phyloP scores from a whole-genome alignment of 1,140 invertebrate species.

The Anagrus nilaparvatae region DNA sequence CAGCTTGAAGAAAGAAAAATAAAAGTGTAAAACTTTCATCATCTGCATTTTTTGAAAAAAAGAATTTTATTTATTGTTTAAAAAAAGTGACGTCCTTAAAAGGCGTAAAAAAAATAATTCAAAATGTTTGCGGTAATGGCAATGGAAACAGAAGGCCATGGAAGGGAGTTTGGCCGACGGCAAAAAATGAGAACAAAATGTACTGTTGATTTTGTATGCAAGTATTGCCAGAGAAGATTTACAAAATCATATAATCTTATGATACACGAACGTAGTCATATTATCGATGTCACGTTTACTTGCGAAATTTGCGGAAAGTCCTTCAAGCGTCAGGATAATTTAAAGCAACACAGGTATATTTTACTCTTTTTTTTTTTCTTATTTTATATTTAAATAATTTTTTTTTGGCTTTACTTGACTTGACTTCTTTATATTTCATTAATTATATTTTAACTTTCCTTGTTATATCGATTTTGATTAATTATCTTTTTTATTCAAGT shows the following conservation, averaged over 20 bases:
- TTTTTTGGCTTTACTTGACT: slow-evolving; percentile 7
- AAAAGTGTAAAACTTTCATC: too few relatives aligned
- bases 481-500: too few relatives aligned
- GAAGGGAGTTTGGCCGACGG: slow-evolving; percentile 72
- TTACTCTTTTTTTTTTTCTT: slow-evolving; percentile 6
- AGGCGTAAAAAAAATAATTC: too few relatives aligned
- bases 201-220: slow-evolving; percentile 88
- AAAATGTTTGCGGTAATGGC: slow-evolving; percentile 63
- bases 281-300: slow-evolving; percentile 92
- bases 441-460: too few relatives aligned
- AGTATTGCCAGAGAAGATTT: slow-evolving; percentile 96
- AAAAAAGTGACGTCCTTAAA: too few relatives aligned
- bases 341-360: slow-evolving; percentile 94
- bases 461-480: too few relatives aligned
- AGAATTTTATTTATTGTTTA: too few relatives aligned
- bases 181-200: slow-evolving; percentile 90
- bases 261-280: slow-evolving; percentile 98
- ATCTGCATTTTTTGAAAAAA: background rate
- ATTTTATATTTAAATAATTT: background rate
- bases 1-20: too few relatives aligned
- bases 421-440: slow-evolving; percentile 5
- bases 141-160: slow-evolving; percentile 82
- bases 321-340: slow-evolving; percentile 94
- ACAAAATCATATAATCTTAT: slow-evolving; percentile 99
- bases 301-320: slow-evolving; percentile 98